A percentile compares a stretch with the other conserved stretches of the same genome.
These are phyloP conservation scores for Pantherophis alleghaniensis DNA, from an alignment of 2,797 vertebrate species.

Conservation along the genomic window DNA sequence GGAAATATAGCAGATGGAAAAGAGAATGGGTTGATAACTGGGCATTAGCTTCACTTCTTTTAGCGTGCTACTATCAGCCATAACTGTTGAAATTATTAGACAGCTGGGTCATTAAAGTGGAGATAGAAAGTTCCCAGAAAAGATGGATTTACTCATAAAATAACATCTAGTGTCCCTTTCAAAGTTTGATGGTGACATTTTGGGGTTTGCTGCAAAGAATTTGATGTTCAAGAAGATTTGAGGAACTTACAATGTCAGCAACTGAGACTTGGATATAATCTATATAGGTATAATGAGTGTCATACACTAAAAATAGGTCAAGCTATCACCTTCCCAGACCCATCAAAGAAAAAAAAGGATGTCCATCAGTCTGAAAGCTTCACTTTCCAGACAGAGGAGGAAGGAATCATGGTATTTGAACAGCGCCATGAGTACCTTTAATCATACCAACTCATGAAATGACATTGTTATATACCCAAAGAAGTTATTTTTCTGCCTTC, in stretches of 20 bases:
- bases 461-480: slow-evolving; percentile 16
- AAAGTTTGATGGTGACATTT: slow-evolving; percentile 33
- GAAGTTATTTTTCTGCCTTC: slow-evolving; percentile 25
- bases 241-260: background rate
- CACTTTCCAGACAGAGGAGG: background rate
- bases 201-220: slow-evolving; percentile 16
- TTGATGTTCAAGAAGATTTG: slow-evolving; percentile 40
- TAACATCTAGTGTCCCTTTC: slow-evolving; percentile 34
- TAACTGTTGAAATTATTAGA: slow-evolving; percentile 47
- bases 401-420: slow-evolving; percentile 25
- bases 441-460: slow-evolving; percentile 1
- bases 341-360: background rate
- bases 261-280: fast-evolving
- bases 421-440: background rate
- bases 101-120: slow-evolving; percentile 23
- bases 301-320: background rate
- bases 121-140: slow-evolving; percentile 19
- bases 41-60: slow-evolving; percentile 38
- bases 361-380: background rate
- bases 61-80: slow-evolving; percentile 6
- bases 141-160: slow-evolving; percentile 49
- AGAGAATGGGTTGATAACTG: slow-evolving; percentile 10
- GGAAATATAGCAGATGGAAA: slow-evolving; percentile 24
- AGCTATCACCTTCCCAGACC: slow-evolving; percentile 16
- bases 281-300: slow-evolving; percentile 16